Evolutionary conservation across 2,888 invertebrate genomes (phyloP).

Genomic region (Dichetophora obliterata): DNA sequence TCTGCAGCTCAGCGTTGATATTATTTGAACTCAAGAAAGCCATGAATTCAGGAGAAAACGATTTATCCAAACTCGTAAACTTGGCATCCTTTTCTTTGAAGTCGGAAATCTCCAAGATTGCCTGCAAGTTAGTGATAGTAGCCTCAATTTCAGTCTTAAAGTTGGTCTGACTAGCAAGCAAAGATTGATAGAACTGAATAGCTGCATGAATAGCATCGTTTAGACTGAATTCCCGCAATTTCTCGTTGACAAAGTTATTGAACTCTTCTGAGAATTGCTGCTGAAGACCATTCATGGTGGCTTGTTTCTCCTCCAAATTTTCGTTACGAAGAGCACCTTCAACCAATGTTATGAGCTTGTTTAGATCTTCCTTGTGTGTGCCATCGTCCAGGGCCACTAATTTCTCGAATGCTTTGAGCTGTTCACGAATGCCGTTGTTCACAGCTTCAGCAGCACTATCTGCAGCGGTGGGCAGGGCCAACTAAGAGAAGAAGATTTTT

Average conservation of each 20-base stretch:
- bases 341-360: conserved; percentile 55
- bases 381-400: conserved; percentile 53
- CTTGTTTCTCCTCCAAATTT: conserved; percentile 53
- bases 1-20: conserved; percentile 53
- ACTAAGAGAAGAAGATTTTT: not conserved
- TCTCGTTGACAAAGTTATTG: conserved; percentile 51
- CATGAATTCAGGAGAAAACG: conserved; percentile 53
- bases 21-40: conserved; percentile 52
- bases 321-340: conserved; percentile 55
- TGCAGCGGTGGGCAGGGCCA: conserved; percentile 45
- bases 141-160: conserved; percentile 53
- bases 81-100: conserved; percentile 53
- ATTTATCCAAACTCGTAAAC: conserved; percentile 51
- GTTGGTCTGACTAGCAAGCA: conserved; percentile 40
- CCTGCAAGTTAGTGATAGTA: conserved; percentile 50
- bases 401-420: conserved; percentile 53
- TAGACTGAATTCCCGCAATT: conserved; percentile 52
- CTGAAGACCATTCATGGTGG: conserved; percentile 48
- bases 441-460: conserved; percentile 53
- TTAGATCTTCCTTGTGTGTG: conserved; percentile 53
- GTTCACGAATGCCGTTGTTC: conserved; percentile 55
- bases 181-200: conserved; percentile 54
- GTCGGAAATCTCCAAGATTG: conserved; percentile 50
- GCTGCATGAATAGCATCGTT: conserved; percentile 53
- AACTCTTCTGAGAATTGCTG: conserved; percentile 55